These are phyloP conservation scores for Pecten maximus DNA, from an alignment of 2,888 invertebrate species.

Conservation along the genomic window DNA sequence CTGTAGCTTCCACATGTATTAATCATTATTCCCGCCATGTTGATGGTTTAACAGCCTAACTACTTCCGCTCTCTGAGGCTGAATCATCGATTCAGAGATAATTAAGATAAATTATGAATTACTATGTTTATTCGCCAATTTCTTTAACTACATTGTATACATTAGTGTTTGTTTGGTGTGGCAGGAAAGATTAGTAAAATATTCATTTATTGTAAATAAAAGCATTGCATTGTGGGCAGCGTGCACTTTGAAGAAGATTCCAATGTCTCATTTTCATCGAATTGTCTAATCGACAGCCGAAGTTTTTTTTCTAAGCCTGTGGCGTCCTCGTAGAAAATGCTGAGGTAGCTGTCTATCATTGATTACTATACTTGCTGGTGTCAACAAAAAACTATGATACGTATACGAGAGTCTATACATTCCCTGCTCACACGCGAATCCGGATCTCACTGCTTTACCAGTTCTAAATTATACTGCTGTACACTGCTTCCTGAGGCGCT, in stretches of 20 bases:
- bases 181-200: not conserved
- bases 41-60: not conserved
- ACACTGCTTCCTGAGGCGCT: no score
- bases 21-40: not conserved
- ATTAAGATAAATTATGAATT: not conserved
- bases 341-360: no score
- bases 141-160: not conserved
- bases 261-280: not conserved
- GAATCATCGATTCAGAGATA: not conserved
- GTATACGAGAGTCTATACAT: no score
- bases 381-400: no score
- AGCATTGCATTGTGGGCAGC: not conserved
- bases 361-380: no score
- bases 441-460: no score
- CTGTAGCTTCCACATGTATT: not conserved
- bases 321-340: no score
- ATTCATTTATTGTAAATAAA: not conserved
- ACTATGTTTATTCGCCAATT: constrained; percentile 20
- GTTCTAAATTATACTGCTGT: no score
- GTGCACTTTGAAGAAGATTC: not conserved
- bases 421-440: no score
- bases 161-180: not conserved
- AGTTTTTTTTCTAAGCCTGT: no score
- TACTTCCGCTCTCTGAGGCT: not conserved
- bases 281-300: no score